These are phyloP conservation scores for Calameuta pallipes DNA, from an alignment of 2,888 invertebrate species.

Conservation along the genomic window DNA sequence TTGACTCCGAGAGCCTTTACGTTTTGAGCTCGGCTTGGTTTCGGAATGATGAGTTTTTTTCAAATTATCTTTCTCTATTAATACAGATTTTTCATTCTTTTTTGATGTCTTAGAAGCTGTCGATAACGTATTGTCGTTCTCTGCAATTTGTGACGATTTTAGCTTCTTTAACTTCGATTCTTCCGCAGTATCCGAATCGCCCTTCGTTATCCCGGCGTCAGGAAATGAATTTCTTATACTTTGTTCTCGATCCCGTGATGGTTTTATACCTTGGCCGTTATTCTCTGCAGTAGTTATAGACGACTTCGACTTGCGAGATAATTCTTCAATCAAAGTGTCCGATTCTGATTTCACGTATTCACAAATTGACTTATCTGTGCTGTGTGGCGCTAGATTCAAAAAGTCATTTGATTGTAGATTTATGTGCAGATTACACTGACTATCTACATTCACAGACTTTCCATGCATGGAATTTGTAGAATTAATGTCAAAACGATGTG, in stretches of 20 bases:
- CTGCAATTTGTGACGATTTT: constrained; percentile 44
- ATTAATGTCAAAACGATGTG: constrained; percentile 45
- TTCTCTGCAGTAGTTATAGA: constrained; percentile 26
- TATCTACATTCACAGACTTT: constrained; percentile 31
- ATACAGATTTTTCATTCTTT: constrained; percentile 39
- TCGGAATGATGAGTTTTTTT: constrained; percentile 38
- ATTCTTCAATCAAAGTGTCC: constrained; percentile 57
- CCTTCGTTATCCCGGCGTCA: constrained; percentile 15
- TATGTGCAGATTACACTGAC: constrained; percentile 28
- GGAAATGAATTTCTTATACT: constrained; percentile 2
- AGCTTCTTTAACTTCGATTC: constrained; percentile 35
- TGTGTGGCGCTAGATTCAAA: constrained; percentile 20
- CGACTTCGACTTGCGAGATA: constrained; percentile 53
- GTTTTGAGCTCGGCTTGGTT: constrained; percentile 50
- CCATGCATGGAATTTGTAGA: constrained; percentile 38
- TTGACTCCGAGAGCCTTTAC: constrained; percentile 52
- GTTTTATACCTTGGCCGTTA: constrained; percentile 24
- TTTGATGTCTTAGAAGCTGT: constrained; percentile 38
- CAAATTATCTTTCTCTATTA: constrained; percentile 40
- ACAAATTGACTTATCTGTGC: constrained; percentile 33
- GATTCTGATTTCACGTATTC: constrained; percentile 55
- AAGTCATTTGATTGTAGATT: constrained; percentile 25
- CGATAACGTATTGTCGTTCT: constrained; percentile 23
- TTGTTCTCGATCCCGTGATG: constrained; percentile 14
- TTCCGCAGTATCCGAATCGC: constrained; percentile 14